phyloP scores from a whole-genome alignment of 2,888 invertebrate genomes.

The Andrena marginata region DNA sequence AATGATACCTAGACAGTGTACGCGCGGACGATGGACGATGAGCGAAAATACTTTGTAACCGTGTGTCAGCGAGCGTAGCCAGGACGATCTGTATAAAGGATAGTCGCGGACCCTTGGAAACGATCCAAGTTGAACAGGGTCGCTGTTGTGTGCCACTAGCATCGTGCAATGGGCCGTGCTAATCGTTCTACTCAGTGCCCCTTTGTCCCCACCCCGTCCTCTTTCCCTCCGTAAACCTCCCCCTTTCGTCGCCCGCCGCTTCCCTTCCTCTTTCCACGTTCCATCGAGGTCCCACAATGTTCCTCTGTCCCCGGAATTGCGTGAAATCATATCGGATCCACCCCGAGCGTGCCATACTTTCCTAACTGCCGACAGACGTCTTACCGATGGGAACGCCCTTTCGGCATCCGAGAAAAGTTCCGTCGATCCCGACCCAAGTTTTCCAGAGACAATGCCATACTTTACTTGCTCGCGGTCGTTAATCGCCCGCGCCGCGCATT shows the following conservation, averaged over 20 bases:
- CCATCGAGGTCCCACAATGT: slow-evolving; percentile 61
- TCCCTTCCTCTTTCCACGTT: slow-evolving; percentile 32
- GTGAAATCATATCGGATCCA: slow-evolving; percentile 78
- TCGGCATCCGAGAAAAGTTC: slow-evolving; percentile 70
- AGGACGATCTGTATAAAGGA: slow-evolving; percentile 74
- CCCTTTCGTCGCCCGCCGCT: slow-evolving; percentile 45
- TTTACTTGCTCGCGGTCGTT: slow-evolving; percentile 61
- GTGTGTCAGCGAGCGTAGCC: slow-evolving; percentile 58
- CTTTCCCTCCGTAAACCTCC: slow-evolving; percentile 48
- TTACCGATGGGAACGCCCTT: slow-evolving; percentile 66
- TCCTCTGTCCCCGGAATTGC: slow-evolving; percentile 75
- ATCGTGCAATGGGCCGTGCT: slow-evolving; percentile 83
- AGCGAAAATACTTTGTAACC: slow-evolving; percentile 46
- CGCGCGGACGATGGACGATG: slow-evolving; percentile 11
- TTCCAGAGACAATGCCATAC: slow-evolving; percentile 65
- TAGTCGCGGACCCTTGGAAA: slow-evolving; percentile 78
- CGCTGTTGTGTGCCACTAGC: slow-evolving; percentile 78
- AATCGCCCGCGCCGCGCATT: slow-evolving; percentile 61
- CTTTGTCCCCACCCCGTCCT: slow-evolving; percentile 69
- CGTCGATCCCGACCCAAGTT: slow-evolving; percentile 58
- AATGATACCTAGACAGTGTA: slow-evolving; percentile 3
- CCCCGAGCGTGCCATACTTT: slow-evolving; percentile 68
- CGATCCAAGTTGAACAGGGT: slow-evolving; percentile 82
- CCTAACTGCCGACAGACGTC: slow-evolving; percentile 69
- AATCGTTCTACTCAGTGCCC: slow-evolving; percentile 81